phyloP scores from a whole-genome alignment of 2,113 vertebrate genomes.

The Leucopsar rothschildi region DNA sequence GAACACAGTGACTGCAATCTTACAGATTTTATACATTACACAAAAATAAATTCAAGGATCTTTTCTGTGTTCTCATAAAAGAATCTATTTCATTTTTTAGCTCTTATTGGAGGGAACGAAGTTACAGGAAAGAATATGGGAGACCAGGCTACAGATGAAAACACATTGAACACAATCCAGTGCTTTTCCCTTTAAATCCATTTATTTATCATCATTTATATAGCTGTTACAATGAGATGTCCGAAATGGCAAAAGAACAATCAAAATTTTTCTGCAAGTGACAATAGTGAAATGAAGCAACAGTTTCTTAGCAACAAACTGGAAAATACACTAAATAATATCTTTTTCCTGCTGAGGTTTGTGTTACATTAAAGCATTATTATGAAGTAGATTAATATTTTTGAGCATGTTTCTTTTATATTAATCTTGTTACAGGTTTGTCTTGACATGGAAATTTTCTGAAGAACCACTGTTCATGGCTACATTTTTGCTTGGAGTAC shows the following conservation, averaged over 20 bases:
- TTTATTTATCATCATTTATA: not conserved
- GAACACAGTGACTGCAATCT: not conserved
- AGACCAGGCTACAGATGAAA: not conserved
- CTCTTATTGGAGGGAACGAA: not conserved
- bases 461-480: not conserved
- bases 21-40: not conserved
- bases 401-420: not conserved
- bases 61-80: not conserved
- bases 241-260: constrained; percentile 26
- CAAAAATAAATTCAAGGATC: not conserved
- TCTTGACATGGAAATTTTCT: not conserved
- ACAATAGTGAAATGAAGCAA: constrained; percentile 31
- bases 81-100: not conserved
- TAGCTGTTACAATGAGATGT: constrained; percentile 10
- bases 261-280: constrained; percentile 43
- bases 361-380: not conserved
- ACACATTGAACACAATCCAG: not conserved
- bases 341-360: not conserved
- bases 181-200: not conserved
- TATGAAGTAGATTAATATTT: not conserved
- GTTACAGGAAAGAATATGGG: not conserved
- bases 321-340: constrained; percentile 37
- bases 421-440: not conserved
- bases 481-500: not conserved
- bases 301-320: constrained; percentile 74